Percentiles rank a stretch among this genome's conserved stretches.
Evolutionary conservation across 2,113 vertebrate genomes (phyloP).

Genomic region (Oryzias woworae): DNA sequence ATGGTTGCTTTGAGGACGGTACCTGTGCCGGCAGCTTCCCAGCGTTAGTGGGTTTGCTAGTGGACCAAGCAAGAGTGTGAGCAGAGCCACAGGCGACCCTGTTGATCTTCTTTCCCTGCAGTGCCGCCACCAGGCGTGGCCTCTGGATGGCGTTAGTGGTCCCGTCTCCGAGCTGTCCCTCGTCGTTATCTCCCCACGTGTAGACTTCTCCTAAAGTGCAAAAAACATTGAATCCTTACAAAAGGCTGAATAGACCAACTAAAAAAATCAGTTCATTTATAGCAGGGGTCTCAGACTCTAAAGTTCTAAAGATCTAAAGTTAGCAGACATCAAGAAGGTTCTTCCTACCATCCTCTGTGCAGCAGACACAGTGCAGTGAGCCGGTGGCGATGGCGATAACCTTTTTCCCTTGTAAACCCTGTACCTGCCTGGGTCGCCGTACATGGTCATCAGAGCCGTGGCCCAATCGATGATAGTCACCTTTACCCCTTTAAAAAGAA

Average conservation of each 20-base stretch:
- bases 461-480: constrained; percentile 94
- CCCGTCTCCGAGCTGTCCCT: constrained; percentile 96
- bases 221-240: constrained; percentile 20
- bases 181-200: constrained; percentile 98
- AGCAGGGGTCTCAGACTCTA: too few species aligned
- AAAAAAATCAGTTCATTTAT: too few species aligned
- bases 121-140: constrained; percentile 91
- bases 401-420: constrained; percentile 97
- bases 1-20: not conserved
- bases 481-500: constrained; percentile 87
- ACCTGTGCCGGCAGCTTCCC: constrained; percentile 97
- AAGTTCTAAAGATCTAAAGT: too few species aligned
- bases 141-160: constrained; percentile 98
- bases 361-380: constrained; percentile 98
- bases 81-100: constrained; percentile 96
- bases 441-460: constrained; percentile 98
- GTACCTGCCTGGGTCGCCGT: constrained; percentile 92
- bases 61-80: constrained; percentile 97
- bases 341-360: constrained; percentile 92
- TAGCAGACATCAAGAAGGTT: not conserved
- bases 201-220: constrained; percentile 89
- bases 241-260: constrained; percentile 1
- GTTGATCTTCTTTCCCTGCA: constrained; percentile 99
- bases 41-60: constrained; percentile 96
- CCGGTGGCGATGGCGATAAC: constrained; percentile 97